phyloP scores from a whole-genome alignment of 2,888 invertebrate genomes.

The Eretmocerus hayati region DNA sequence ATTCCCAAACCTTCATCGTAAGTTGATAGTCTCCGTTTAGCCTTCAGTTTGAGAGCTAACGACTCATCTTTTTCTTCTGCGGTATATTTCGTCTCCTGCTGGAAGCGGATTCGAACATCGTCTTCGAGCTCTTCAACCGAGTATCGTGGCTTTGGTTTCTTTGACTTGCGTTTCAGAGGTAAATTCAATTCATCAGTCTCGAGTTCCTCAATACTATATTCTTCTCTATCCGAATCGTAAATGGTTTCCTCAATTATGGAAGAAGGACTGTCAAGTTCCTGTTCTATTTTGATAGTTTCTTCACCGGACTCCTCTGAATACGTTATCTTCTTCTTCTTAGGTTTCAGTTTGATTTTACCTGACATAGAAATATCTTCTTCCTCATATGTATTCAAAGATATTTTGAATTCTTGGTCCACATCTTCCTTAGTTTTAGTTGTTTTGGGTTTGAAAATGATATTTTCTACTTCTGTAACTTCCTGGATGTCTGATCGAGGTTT shows the following conservation, averaged over 20 bases:
- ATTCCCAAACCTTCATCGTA: slow-evolving; percentile 59
- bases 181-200: slow-evolving; percentile 43
- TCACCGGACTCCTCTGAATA: slow-evolving; percentile 73
- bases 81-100: slow-evolving; percentile 47
- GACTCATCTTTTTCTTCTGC: slow-evolving; percentile 56
- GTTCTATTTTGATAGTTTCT: slow-evolving; percentile 62
- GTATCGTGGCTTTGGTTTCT: slow-evolving; percentile 41
- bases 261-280: slow-evolving; percentile 58
- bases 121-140: slow-evolving; percentile 52
- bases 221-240: slow-evolving; percentile 58
- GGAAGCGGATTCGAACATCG: slow-evolving; percentile 45
- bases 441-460: slow-evolving; percentile 73
- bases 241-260: slow-evolving; percentile 60
- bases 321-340: slow-evolving; percentile 63
- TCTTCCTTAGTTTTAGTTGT: slow-evolving; percentile 74
- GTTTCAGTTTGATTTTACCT: slow-evolving; percentile 70
- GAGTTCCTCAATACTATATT: slow-evolving; percentile 45
- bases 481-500: slow-evolving; percentile 61
- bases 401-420: slow-evolving; percentile 84
- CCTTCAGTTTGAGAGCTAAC: slow-evolving; percentile 63
- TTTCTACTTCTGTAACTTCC: slow-evolving; percentile 69
- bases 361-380: slow-evolving; percentile 85
- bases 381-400: slow-evolving; percentile 75
- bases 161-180: slow-evolving; percentile 37
- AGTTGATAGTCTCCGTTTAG: slow-evolving; percentile 59